Percentiles rank a stretch among this genome's conserved stretches.
These are phyloP conservation scores for Dysdera silvatica DNA, from an alignment of 1,140 invertebrate species.

Conservation along the genomic window DNA sequence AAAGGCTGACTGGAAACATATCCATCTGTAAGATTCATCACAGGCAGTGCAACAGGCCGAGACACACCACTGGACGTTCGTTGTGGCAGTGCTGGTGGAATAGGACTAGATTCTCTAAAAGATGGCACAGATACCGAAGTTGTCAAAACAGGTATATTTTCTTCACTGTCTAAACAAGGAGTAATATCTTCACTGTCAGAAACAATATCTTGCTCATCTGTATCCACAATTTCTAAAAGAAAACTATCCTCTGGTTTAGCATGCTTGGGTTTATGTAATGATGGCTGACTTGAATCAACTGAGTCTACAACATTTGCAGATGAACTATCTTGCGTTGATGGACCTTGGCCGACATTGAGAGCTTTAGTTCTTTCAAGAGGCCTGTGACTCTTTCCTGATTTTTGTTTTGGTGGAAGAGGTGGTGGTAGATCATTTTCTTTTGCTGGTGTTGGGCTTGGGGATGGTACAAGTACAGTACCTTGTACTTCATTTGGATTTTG, in stretches of 20 bases:
- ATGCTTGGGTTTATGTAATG: slow-evolving; percentile 29
- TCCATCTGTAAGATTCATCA: slow-evolving; percentile 14
- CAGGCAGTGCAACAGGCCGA: slow-evolving; percentile 11
- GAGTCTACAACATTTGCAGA: not conserved
- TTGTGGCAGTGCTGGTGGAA: slow-evolving; percentile 16
- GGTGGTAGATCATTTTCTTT: slow-evolving; percentile 39
- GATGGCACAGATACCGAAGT: slow-evolving; percentile 14
- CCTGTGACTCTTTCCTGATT: slow-evolving; percentile 39
- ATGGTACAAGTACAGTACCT: not conserved
- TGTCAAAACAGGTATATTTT: slow-evolving; percentile 4
- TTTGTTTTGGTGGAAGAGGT: slow-evolving; percentile 42
- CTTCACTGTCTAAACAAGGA: slow-evolving; percentile 6
- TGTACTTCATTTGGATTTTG: slow-evolving; percentile 8
- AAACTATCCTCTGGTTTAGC: slow-evolving; percentile 59
- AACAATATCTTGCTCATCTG: slow-evolving; percentile 50
- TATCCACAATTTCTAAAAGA: slow-evolving; percentile 67
- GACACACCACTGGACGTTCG: slow-evolving; percentile 23
- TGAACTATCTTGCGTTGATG: not conserved
- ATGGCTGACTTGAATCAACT: slow-evolving; percentile 10
- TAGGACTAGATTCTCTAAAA: slow-evolving; percentile 16
- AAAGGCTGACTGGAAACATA: slow-evolving; percentile 33
- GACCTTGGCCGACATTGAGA: slow-evolving; percentile 22
- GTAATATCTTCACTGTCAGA: slow-evolving; percentile 13
- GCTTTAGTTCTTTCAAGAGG: slow-evolving; percentile 45
- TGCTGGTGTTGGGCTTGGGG: slow-evolving; percentile 13